These are phyloP conservation scores for Lysandra bellargus DNA, from an alignment of 2,888 invertebrate genomes.

Conservation along the genomic window DNA sequence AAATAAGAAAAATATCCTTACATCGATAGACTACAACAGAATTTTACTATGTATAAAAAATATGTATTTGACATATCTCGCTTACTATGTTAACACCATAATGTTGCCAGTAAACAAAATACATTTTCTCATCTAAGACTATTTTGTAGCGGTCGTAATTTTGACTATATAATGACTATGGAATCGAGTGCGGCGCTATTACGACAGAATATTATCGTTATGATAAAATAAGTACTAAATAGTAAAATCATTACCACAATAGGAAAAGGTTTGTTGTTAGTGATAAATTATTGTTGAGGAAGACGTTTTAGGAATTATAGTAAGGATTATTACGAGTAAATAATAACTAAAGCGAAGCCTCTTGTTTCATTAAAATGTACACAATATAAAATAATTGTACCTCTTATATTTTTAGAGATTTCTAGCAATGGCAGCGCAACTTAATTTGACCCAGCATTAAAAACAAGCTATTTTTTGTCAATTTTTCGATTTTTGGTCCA, in stretches of 20 bases:
- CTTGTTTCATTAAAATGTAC: constrained; percentile 6
- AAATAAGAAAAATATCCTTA: constrained; percentile 12
- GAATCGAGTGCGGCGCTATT: neutral
- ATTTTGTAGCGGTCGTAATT: neutral
- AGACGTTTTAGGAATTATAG: constrained; percentile 27
- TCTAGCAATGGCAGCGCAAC: neutral
- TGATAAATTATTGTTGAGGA: constrained; percentile 20
- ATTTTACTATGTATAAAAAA: constrained; percentile 20
- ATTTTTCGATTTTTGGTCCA: constrained; percentile 14
- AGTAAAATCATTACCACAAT: constrained; percentile 2
- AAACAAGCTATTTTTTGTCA: constrained; percentile 8
- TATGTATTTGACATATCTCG: neutral
- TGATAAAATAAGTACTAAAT: constrained; percentile 18
- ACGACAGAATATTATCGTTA: constrained; percentile 4
- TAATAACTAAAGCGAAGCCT: constrained; percentile 16
- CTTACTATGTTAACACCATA: neutral
- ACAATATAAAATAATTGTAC: constrained; percentile 2
- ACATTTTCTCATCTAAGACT: neutral
- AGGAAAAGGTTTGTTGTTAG: constrained; percentile 18
- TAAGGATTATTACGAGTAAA: constrained; percentile 12
- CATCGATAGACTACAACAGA: constrained; percentile 17
- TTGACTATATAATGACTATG: neutral
- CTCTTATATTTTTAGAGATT: neutral
- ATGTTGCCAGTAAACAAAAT: constrained; percentile 16
- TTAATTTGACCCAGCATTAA: neutral